A percentile compares a stretch with the other conserved stretches of the same genome.
These are phyloP conservation scores for Melanocharis versteri DNA, from an alignment of 2,113 vertebrate genomes.

Conservation along the genomic window DNA sequence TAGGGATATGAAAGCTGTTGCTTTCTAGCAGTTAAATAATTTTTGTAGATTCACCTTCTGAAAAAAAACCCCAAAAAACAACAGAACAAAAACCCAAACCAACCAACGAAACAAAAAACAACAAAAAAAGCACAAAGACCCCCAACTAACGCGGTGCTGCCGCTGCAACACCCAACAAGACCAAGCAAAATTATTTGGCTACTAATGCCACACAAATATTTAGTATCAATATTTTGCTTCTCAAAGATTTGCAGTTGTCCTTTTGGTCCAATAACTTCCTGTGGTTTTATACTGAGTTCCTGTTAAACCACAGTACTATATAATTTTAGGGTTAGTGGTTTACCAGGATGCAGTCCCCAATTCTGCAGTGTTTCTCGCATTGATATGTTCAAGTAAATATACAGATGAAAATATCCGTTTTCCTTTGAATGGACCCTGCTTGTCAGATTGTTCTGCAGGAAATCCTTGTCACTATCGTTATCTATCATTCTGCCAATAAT, in stretches of 20 bases:
- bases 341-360: neutral
- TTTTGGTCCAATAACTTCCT: neutral
- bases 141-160: no score
- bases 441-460: conserved; percentile 11
- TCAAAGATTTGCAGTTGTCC: neutral
- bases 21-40: neutral
- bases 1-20: neutral
- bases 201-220: neutral
- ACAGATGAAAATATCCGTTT: neutral
- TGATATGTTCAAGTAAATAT: neutral
- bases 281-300: neutral
- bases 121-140: no score
- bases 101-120: no score
- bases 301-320: neutral
- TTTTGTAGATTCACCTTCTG: neutral
- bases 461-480: conserved; percentile 27
- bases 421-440: neutral
- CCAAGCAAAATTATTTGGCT: neutral
- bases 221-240: neutral
- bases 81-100: no score
- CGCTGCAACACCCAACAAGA: neutral
- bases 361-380: neutral
- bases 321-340: neutral
- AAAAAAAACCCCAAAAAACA: neutral
- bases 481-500: conserved; percentile 44